Percentiles rank a stretch among this genome's conserved stretches.
Evolutionary conservation across 2,888 invertebrate species (phyloP).

Genomic region (Drosophila phalerata): DNA sequence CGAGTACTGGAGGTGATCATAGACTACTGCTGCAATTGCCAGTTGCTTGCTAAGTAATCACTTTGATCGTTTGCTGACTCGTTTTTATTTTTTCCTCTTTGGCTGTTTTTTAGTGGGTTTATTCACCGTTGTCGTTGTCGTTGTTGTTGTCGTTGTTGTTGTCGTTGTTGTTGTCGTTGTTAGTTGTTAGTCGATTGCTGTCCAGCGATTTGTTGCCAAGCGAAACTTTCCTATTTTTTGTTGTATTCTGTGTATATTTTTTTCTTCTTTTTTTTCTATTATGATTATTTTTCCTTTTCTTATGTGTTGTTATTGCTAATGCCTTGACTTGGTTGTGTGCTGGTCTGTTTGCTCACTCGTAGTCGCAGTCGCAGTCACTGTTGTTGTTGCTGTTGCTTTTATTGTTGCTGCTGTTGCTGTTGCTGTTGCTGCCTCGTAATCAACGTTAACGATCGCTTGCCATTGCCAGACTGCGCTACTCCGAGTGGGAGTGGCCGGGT

Average conservation of each 20-base stretch:
- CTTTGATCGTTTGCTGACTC: slow-evolving; percentile 63
- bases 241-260: slow-evolving; percentile 11
- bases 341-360: slow-evolving; percentile 55
- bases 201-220: slow-evolving; percentile 63
- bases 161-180: slow-evolving; percentile 27
- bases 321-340: slow-evolving; percentile 58
- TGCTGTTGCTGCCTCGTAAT: slow-evolving; percentile 54
- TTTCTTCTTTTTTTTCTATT: slow-evolving; percentile 17
- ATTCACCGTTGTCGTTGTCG: slow-evolving; percentile 53
- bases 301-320: slow-evolving; percentile 52
- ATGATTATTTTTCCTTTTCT: slow-evolving; percentile 34
- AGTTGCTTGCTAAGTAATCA: slow-evolving; percentile 53
- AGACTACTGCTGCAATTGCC: slow-evolving; percentile 23
- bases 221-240: slow-evolving; percentile 59
- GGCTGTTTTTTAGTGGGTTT: slow-evolving; percentile 52
- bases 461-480: slow-evolving; percentile 61
- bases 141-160: slow-evolving; percentile 24
- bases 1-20: slow-evolving; percentile 14
- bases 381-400: slow-evolving; percentile 24
- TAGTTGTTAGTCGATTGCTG: slow-evolving; percentile 51
- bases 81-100: slow-evolving; percentile 34
- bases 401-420: slow-evolving; percentile 18
- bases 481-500: slow-evolving; percentile 35
- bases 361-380: slow-evolving; percentile 33
- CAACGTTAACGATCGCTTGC: slow-evolving; percentile 66